A percentile compares a stretch with the other conserved stretches of the same genome.
Evolutionary conservation across 2,888 invertebrate genomes (phyloP).

Genomic region (Sphecodes monilicornis): DNA sequence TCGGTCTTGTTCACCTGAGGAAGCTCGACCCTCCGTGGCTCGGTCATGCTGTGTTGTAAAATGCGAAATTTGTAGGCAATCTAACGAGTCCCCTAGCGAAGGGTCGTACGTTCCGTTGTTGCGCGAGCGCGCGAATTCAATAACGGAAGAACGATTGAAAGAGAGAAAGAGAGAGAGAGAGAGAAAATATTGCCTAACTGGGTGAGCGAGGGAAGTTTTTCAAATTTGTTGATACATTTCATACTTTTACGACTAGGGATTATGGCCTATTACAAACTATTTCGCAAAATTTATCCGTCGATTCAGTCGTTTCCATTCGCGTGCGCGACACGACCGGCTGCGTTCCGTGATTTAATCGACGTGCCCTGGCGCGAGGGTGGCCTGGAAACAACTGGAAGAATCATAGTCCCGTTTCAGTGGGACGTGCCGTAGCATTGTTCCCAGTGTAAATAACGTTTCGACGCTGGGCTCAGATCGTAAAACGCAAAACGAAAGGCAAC

Average conservation of each 20-base stretch:
- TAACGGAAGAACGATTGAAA: no score
- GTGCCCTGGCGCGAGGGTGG: not conserved
- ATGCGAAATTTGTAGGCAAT: conserved; percentile 65
- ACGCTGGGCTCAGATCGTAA: conserved; percentile 17
- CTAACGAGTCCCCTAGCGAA: conserved; percentile 56
- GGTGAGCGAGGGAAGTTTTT: conserved; percentile 69
- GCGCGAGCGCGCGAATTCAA: conserved; percentile 12
- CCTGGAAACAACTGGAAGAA: not conserved
- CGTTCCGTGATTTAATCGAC: conserved; percentile 31
- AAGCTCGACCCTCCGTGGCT: conserved; percentile 39
- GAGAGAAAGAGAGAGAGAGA: not conserved
- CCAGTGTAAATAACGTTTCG: conserved; percentile 45
- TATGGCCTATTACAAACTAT: conserved; percentile 79
- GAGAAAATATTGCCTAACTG: conserved; percentile 68
- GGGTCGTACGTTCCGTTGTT: conserved; percentile 14
- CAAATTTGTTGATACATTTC: conserved; percentile 80
- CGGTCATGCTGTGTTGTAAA: conserved; percentile 56
- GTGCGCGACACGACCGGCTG: conserved; percentile 10
- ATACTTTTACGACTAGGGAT: conserved; percentile 77
- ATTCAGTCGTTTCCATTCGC: conserved; percentile 60
- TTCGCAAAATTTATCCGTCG: conserved; percentile 78
- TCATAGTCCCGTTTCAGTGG: conserved; percentile 23
- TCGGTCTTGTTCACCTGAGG: conserved; percentile 19
- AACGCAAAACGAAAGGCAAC: conserved; percentile 20
- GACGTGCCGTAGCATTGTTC: conserved; percentile 40